Conservation (phyloP, 2,888 invertebrate genomes). For the Aspidiotus destructor region DNA sequence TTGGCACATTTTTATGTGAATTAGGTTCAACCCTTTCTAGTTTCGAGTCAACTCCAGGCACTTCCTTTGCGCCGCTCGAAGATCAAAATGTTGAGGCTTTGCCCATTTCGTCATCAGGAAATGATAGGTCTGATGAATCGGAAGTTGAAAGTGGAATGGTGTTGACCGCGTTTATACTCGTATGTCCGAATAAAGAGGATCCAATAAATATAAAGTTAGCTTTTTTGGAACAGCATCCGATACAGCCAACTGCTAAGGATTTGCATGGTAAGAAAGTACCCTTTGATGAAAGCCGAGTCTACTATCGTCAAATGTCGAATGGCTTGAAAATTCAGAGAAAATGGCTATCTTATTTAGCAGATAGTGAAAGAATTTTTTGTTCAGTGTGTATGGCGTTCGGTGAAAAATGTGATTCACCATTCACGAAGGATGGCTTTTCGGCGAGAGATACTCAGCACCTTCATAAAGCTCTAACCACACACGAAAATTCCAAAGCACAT, state of each 20-base stretch:
- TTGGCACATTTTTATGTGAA: neutral
- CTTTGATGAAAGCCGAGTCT: neutral
- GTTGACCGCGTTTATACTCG: slow-evolving; percentile 12
- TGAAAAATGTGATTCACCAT: neutral
- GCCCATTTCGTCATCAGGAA: neutral
- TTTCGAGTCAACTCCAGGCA: slow-evolving; percentile 1
- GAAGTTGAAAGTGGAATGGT: slow-evolving; percentile 2
- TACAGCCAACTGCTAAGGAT: no score
- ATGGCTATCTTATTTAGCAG: no score
- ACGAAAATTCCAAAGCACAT: slow-evolving; percentile 2
- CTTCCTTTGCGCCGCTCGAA: neutral
- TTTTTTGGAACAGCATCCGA: no score
- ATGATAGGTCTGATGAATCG: neutral
- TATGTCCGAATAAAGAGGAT: slow-evolving; percentile 6
- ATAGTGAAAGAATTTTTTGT: neutral
- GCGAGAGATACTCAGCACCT: neutral
- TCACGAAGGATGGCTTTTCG: neutral
- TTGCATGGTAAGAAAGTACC: no score
- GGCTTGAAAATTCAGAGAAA: no score
- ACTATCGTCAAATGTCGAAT: neutral
- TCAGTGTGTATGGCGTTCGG: slow-evolving; percentile 1
- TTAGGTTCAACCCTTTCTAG: neutral
- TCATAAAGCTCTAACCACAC: neutral
- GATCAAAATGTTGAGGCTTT: neutral
- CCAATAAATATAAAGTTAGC: slow-evolving; percentile 11